phyloP scores from a whole-genome alignment of 2,888 invertebrate species.

The Ceramica pisi region DNA sequence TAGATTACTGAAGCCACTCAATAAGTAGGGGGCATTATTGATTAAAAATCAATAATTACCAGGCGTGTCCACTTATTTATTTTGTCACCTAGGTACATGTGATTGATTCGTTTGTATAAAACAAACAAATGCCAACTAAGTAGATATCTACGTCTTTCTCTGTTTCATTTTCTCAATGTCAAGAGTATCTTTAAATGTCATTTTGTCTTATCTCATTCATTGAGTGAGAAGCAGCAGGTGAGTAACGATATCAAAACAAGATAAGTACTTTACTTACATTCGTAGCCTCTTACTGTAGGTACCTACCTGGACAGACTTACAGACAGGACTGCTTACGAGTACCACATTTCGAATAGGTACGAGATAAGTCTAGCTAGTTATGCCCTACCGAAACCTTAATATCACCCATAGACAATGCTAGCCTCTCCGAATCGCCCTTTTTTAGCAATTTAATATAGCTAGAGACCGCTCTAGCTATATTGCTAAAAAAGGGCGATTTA shows the following conservation, averaged over 20 bases:
- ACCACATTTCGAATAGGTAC: not conserved
- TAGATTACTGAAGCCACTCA: constrained; percentile 4
- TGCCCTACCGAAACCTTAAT: not conserved
- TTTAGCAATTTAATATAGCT: no score
- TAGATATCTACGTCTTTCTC: not conserved
- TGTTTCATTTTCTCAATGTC: constrained; percentile 8
- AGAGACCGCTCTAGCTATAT: no score
- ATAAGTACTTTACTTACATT: no score
- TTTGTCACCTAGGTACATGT: not conserved
- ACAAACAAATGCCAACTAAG: not conserved
- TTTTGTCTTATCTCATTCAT: constrained; percentile 4
- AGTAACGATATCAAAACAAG: not conserved
- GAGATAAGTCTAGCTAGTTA: not conserved
- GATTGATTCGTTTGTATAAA: constrained; percentile 3
- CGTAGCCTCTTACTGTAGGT: not conserved
- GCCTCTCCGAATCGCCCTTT: no score
- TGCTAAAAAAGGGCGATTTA: not conserved
- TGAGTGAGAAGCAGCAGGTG: constrained; percentile 2
- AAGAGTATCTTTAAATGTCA: constrained; percentile 8
- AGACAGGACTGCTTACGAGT: not conserved
- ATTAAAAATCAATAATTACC: constrained; percentile 12
- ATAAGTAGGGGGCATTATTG: not conserved
- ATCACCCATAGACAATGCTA: not conserved
- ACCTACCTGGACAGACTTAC: no score
- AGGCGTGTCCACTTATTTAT: not conserved